A percentile compares a stretch with the other conserved stretches of the same genome.
These are phyloP conservation scores for Pseudochaenichthys georgianus DNA, from an alignment of 2,797 vertebrate species.

Conservation along the genomic window DNA sequence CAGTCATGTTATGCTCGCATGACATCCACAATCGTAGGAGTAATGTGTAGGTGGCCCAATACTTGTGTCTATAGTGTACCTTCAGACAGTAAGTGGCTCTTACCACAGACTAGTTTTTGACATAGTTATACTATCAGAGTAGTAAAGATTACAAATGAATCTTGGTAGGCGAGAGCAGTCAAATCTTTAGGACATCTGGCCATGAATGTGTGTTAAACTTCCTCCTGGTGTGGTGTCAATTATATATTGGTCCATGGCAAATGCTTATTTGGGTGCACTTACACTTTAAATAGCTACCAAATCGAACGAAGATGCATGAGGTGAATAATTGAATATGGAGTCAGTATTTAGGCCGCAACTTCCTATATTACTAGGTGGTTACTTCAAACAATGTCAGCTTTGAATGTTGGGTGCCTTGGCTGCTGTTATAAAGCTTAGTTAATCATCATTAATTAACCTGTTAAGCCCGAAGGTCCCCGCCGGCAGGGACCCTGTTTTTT, in stretches of 20 bases:
- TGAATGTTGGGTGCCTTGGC: background rate
- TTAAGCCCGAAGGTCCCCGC: too few species aligned
- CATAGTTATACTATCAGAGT: background rate
- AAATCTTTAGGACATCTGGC: background rate
- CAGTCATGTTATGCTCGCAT: too few species aligned
- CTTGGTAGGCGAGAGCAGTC: background rate
- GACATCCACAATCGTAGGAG: too few species aligned
- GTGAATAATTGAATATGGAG: background rate
- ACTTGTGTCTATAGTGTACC: too few species aligned
- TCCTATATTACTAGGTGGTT: background rate
- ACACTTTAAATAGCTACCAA: background rate
- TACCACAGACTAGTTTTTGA: background rate
- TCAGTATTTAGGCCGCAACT: background rate
- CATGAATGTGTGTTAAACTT: background rate
- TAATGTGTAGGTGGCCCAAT: too few species aligned
- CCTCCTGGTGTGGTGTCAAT: background rate
- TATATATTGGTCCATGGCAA: background rate
- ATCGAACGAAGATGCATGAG: background rate
- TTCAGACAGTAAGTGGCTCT: background rate
- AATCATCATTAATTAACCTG: constrained; percentile 53
- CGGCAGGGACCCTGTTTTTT: too few species aligned
- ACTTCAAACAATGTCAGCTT: background rate
- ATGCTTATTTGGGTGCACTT: background rate
- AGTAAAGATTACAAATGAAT: background rate
- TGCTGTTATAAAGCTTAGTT: constrained; percentile 9